These are phyloP conservation scores for Clarias platycephalus DNA, from an alignment of 2,797 vertebrate genomes.

Conservation along the genomic window DNA sequence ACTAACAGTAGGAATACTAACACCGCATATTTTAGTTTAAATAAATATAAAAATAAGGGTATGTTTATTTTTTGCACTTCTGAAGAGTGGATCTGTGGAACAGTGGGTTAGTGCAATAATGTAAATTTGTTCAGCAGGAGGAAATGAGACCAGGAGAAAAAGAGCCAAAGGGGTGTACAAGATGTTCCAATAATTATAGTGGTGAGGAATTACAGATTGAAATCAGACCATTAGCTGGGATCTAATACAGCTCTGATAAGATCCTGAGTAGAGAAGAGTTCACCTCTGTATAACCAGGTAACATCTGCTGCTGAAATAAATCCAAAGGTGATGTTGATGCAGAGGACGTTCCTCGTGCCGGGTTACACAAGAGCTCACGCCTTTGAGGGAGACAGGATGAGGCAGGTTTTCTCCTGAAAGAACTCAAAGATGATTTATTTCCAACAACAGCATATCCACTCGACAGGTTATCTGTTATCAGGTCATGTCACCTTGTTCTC, in stretches of 20 bases:
- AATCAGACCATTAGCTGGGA: background rate
- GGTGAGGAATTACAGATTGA: background rate
- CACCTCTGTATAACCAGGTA: background rate
- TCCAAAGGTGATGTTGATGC: background rate
- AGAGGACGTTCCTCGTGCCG: background rate
- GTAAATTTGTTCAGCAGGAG: background rate
- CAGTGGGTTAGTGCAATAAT: background rate
- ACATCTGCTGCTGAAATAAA: background rate
- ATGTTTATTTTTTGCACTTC: too few species aligned
- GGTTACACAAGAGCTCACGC: background rate
- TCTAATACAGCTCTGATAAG: background rate
- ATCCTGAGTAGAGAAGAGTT: background rate
- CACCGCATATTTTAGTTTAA: too few species aligned
- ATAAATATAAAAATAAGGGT: too few species aligned
- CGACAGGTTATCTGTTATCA: background rate
- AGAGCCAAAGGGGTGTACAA: background rate
- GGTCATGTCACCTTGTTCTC: background rate
- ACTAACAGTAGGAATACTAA: too few species aligned
- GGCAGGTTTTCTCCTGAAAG: background rate
- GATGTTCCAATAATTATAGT: background rate
- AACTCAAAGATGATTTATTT: background rate
- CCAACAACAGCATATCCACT: background rate
- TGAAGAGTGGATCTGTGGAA: background rate
- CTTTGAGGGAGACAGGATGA: background rate
- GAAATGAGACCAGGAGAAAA: background rate